phyloP scores from a whole-genome alignment of 2,888 invertebrate genomes.

The Alloscopus bannaensis region DNA sequence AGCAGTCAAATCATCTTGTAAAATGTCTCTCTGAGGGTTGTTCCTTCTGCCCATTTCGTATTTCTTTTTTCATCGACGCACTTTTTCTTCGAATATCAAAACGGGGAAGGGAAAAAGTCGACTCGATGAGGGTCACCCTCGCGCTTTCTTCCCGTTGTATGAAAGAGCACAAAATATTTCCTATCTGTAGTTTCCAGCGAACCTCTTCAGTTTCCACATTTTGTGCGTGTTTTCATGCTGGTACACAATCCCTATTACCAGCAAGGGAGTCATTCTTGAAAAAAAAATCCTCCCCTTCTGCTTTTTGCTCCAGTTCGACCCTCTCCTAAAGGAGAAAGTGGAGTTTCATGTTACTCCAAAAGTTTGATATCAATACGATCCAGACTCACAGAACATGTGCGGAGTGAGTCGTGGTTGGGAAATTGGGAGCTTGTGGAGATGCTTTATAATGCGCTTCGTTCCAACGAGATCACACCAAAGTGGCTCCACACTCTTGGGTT shows the following conservation, averaged over 20 bases:
- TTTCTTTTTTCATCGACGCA: too few species aligned
- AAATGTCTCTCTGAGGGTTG: slow-evolving; percentile 60
- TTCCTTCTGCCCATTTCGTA: slow-evolving; percentile 30
- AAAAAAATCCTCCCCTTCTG: slow-evolving; percentile 40
- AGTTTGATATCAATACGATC: background rate
- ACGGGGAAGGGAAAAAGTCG: background rate
- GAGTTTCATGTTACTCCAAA: slow-evolving; percentile 43
- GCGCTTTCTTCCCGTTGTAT: background rate
- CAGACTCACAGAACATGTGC: background rate
- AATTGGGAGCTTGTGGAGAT: slow-evolving; percentile 17
- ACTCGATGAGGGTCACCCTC: background rate
- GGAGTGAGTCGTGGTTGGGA: slow-evolving; percentile 9
- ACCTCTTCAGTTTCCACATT: slow-evolving; percentile 12
- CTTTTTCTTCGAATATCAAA: too few species aligned
- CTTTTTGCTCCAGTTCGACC: slow-evolving; percentile 15
- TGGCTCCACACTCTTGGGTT: too few species aligned
- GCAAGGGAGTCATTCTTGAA: slow-evolving; percentile 51
- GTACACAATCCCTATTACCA: slow-evolving; percentile 57
- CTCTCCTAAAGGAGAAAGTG: slow-evolving; percentile 16
- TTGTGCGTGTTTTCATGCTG: slow-evolving; percentile 37
- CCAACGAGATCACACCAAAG: background rate
- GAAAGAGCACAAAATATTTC: background rate
- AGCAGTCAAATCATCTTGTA: slow-evolving; percentile 59
- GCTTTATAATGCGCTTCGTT: too few species aligned
- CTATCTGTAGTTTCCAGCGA: background rate